Evolutionary conservation across 2,888 invertebrate genomes (phyloP), one percentile per base, ranked within the genome.

Genomic region (Cephonodes hylas): DNA sequence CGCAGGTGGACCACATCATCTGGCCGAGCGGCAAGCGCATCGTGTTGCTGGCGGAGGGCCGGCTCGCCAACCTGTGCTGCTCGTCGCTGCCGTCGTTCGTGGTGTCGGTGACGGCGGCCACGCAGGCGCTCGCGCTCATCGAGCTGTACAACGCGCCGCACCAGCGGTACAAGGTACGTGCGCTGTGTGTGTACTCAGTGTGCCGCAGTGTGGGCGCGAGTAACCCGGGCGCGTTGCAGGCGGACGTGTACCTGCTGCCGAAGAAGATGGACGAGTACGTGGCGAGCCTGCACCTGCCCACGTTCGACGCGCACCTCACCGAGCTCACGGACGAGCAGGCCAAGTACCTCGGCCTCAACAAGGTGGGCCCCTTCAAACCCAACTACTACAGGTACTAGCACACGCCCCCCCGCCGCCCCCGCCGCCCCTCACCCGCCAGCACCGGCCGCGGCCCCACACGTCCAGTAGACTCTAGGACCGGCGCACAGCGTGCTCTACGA

Each of bases 251-350:
- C 90, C 94, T 99, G 70, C 93, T 99, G 76, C 99, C 99, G 59
- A 99, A 99, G 93, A 99, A 99, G 93, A 99, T 99, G 99, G 98
- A 99, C 91, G 99, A 99, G 81, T 99, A 99, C 88, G 99, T 99
- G 22, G 99, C 99, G 13, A 98, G 98, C 69, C 94, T 99, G 46
- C 99, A 99, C 92, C 93, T 99, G 79, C 98, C 99, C 7, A 97
- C 98, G 18, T 99, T 99, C 86, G 99, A 99, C 93, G 99, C 99
- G 20, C 99, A 99, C 82, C 93, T 99, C 73, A 99, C 99, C 0
- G 99, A 99, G 84, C 93, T 99, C 60, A 95, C 96, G 3, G 99
- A 99, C 85, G 99, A 99, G 79, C 99, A 99, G 90, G 98, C 99
- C 53, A 98, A 98, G 86, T 99, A 99, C 84, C 95, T 99, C 93